phyloP scores from a whole-genome alignment of 2,888 invertebrate genomes.

The Eledona agricola region DNA sequence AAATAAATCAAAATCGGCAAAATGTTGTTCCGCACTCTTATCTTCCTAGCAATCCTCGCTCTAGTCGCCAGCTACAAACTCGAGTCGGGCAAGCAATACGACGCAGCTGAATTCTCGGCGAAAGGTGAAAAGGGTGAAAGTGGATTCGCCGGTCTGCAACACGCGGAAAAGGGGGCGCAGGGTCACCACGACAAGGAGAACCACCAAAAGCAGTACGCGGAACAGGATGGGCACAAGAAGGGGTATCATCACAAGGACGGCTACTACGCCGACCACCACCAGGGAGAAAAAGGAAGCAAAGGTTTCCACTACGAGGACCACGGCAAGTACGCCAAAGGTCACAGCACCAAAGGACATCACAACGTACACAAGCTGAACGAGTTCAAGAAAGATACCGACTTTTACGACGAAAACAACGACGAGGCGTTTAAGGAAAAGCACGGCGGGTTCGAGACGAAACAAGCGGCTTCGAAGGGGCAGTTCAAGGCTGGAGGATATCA shows the following conservation, averaged over 20 bases:
- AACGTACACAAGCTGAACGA: conserved; percentile 83
- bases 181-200: conserved; percentile 79
- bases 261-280: conserved; percentile 71
- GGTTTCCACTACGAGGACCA: conserved; percentile 68
- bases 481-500: conserved; percentile 68
- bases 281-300: conserved; percentile 71
- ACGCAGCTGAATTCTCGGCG: conserved; percentile 4
- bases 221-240: conserved; percentile 71
- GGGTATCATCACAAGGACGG: conserved; percentile 73
- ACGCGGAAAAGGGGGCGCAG: conserved; percentile 72
- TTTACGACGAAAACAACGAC: conserved; percentile 82
- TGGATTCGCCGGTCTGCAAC: conserved; percentile 72
- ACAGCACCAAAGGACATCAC: conserved; percentile 82
- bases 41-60: conserved; percentile 3
- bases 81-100: conserved; percentile 17
- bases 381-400: conserved; percentile 81
- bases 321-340: conserved; percentile 81
- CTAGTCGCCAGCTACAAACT: conserved; percentile 4
- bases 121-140: conserved; percentile 72
- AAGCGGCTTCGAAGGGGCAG: conserved; percentile 60
- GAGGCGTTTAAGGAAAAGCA: conserved; percentile 80
- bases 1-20: conserved; percentile 9
- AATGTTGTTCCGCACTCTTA: conserved; percentile 17
- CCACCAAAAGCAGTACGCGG: conserved; percentile 71
- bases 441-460: conserved; percentile 70